Base-by-base conservation (phyloP, 2,113 vertebrate species). In the Mixornis gularis region DNA sequence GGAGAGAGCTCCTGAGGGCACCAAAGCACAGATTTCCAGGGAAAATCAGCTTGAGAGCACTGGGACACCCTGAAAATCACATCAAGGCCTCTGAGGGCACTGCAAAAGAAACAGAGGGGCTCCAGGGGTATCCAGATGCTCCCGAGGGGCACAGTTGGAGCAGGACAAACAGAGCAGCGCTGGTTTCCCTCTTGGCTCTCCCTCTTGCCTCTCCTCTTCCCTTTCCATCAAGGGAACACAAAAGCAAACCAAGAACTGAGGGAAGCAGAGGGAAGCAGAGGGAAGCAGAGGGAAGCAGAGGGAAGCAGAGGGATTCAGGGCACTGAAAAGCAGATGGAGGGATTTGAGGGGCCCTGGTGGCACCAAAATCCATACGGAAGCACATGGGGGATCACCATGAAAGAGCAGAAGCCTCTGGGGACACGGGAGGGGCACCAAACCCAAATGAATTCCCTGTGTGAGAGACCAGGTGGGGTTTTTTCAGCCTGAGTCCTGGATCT, bases 351-450 rank as follows among this genome's bases (percentile, higher is more conserved):
- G 32, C 41, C 17, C 24, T 22, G n/a, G n/a, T 80, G 77, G 53
- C 73, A 71, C 58, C 40, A 71, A 51, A 86, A 79, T 5, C 36
- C 51, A 18, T 2, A 17, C 8, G 12, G 38, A 55, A 17, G 64
- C n/a, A 24, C 8, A 4, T 1, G 14, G 19, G 25, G 17, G 13
- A 6, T 30, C 44, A 30, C 21, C 13, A 19, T 10, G 25, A 49
- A 36, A 38, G 32, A 55, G 38, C 62, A 34, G 65, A 30, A 72
- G 13, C 25, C 62, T 79, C 60, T 19, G n/a, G 49, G 66, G 43
- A 41, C 38, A 9, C 1, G 0, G 1, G 8, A 86, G 13, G 2
- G 43, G 12, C 90, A 69, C 10, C 34, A 55, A 77, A 72, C 25
- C 29, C 30, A 6, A 56, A 29, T 20, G 2, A 48, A 66, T 56